Evolutionary conservation across 1,140 invertebrate species (phyloP).

Genomic region (Conus betulinus): DNA sequence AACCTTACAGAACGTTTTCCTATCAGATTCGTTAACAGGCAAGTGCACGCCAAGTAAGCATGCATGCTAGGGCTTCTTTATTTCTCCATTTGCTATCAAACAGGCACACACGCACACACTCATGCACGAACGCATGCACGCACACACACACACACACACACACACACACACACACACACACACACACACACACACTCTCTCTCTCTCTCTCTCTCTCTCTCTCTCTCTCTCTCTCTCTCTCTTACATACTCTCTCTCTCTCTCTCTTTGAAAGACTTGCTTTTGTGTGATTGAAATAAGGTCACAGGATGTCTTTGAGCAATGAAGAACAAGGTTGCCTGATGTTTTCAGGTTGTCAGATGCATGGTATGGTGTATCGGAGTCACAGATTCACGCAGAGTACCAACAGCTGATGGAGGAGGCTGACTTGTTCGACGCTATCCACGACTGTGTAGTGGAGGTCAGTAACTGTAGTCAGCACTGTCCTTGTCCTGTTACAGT

Average conservation of each 20-base stretch:
- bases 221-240: too few species aligned
- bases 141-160: too few species aligned
- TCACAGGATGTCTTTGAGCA: neutral
- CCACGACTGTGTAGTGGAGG: slow-evolving; percentile 82
- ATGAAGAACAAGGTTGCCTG: neutral
- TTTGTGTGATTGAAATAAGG: neutral
- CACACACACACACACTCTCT: too few species aligned
- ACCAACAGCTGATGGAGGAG: slow-evolving; percentile 79
- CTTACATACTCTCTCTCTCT: too few species aligned
- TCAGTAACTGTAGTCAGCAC: slow-evolving; percentile 57
- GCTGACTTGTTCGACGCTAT: slow-evolving; percentile 80
- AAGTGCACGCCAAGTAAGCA: neutral
- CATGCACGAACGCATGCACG: too few species aligned
- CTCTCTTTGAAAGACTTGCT: too few species aligned
- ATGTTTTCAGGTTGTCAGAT: slow-evolving; percentile 74
- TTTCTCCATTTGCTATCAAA: neutral
- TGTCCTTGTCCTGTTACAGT: neutral
- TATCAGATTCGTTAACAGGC: too few species aligned
- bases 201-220: too few species aligned
- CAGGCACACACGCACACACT: neutral
- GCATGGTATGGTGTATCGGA: slow-evolving; percentile 76
- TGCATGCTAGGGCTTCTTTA: neutral
- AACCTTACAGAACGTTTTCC: too few species aligned
- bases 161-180: too few species aligned
- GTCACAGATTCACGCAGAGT: slow-evolving; percentile 78